phyloP scores from a whole-genome alignment of 2,888 invertebrate genomes.

The Elegia similella region DNA sequence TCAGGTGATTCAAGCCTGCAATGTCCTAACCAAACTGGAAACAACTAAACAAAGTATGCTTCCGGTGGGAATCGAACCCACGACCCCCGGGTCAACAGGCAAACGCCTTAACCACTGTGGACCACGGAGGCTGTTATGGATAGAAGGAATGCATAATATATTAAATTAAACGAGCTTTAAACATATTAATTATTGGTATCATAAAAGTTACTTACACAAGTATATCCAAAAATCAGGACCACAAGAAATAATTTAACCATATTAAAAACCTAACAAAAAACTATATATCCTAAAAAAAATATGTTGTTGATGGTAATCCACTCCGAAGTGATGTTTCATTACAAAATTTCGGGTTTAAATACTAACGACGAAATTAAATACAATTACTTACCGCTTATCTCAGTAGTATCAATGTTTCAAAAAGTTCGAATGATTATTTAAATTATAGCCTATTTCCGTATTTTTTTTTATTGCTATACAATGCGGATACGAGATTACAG shows the following conservation, averaged over 20 bases:
- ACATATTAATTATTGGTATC: neutral
- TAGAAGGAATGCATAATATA: too few species aligned
- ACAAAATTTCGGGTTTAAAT: neutral
- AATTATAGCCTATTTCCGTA: neutral
- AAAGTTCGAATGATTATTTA: neutral
- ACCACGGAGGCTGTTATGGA: too few species aligned
- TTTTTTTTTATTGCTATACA: neutral
- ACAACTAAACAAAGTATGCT: too few species aligned
- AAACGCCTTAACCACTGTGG: too few species aligned
- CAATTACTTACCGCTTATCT: neutral
- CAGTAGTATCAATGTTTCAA: neutral
- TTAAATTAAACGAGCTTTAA: neutral
- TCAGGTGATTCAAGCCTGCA: too few species aligned
- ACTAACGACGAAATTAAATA: neutral
- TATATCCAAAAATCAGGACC: constrained; percentile 25
- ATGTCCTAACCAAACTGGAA: too few species aligned
- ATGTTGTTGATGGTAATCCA: neutral
- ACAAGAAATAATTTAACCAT: constrained; percentile 27
- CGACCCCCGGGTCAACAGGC: too few species aligned
- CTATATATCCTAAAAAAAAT: neutral
- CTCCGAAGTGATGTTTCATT: neutral
- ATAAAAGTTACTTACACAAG: constrained; percentile 29
- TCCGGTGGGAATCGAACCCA: too few species aligned
- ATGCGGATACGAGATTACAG: too few species aligned
- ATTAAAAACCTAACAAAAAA: neutral